phyloP scores from a whole-genome alignment of 2,797 vertebrate genomes.

The Vultur gryphus region DNA sequence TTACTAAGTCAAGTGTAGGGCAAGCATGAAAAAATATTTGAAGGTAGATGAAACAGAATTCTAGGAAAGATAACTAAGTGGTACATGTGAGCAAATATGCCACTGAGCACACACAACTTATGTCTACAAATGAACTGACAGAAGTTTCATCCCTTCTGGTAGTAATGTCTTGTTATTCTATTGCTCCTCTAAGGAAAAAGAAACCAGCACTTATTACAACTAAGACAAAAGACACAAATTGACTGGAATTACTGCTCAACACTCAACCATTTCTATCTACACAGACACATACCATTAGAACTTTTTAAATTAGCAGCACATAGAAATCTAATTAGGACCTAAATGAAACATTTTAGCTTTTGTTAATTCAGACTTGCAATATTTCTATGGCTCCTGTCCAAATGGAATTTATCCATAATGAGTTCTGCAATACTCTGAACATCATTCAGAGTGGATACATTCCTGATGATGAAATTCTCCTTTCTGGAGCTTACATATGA shows the following conservation, averaged over 20 bases:
- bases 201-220: background rate
- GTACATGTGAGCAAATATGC: background rate
- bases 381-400: background rate
- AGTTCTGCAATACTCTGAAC: background rate
- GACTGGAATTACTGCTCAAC: background rate
- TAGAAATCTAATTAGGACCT: background rate
- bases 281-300: background rate
- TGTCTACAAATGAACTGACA: background rate
- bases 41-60: background rate
- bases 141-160: background rate
- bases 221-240: background rate
- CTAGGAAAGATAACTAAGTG: background rate
- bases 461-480: background rate
- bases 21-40: background rate
- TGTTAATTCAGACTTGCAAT: background rate
- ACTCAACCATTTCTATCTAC: background rate
- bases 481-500: background rate
- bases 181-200: background rate
- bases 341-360: slow-evolving; percentile 9
- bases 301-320: background rate
- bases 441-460: background rate
- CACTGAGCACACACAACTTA: background rate
- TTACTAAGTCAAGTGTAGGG: background rate
- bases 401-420: background rate
- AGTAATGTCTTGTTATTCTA: background rate